These are phyloP conservation scores for Meandrina meandrites DNA, from an alignment of 92 coral and sea anemone genomes.

Conservation along the genomic window DNA sequence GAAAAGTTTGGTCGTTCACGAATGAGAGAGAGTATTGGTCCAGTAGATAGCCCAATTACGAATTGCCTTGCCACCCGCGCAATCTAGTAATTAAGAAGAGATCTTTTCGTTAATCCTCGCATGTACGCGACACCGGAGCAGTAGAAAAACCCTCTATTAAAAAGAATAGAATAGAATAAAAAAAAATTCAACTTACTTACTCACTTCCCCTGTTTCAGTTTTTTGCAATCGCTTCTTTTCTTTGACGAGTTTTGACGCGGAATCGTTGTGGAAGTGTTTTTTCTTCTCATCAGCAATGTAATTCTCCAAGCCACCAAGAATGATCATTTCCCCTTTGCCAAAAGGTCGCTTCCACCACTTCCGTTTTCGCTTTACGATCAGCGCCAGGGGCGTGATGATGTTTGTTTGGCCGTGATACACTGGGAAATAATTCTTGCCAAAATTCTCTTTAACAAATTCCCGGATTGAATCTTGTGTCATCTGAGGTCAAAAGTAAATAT, in stretches of 20 bases:
- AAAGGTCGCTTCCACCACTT: constrained; percentile 73
- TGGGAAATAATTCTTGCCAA: constrained; percentile 59
- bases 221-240: constrained; percentile 49
- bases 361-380: constrained; percentile 52
- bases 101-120: too few species aligned
- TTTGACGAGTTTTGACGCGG: constrained; percentile 9
- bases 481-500: background rate
- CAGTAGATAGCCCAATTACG: too few species aligned
- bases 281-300: constrained; percentile 9
- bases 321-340: constrained; percentile 48
- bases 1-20: too few species aligned
- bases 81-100: too few species aligned
- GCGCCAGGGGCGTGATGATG: constrained; percentile 21
- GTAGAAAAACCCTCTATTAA: background rate
- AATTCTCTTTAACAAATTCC: constrained; percentile 52
- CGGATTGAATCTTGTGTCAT: constrained; percentile 41
- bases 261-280: constrained; percentile 26
- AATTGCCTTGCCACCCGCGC: too few species aligned
- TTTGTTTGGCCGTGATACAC: constrained; percentile 61
- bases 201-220: constrained; percentile 44
- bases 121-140: background rate
- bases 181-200: background rate
- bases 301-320: constrained; percentile 50
- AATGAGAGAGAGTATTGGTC: too few species aligned
- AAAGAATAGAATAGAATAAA: background rate